Percentiles rank a stretch among this genome's conserved stretches.
Conservation (phyloP, 2,797 vertebrate genomes). For the Psittacula echo region DNA sequence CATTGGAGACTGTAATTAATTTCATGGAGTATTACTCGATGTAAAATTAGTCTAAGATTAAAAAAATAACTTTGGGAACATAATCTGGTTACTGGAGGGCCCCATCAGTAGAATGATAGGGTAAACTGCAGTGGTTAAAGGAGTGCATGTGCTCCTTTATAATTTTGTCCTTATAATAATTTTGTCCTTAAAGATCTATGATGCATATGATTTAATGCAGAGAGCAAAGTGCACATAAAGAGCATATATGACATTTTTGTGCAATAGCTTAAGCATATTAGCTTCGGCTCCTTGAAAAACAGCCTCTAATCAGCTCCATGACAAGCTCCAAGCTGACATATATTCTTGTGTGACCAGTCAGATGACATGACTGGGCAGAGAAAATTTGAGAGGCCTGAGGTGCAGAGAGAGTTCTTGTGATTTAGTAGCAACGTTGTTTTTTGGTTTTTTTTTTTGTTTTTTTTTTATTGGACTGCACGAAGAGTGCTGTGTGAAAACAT, state of each 20-base stretch:
- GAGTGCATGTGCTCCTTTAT: background rate
- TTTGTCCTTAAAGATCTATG: conserved; percentile 45
- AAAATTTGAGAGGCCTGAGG: background rate
- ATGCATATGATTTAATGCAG: conserved; percentile 54
- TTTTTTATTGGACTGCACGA: background rate
- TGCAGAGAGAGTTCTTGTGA: background rate
- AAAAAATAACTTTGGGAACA: background rate
- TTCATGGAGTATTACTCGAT: background rate
- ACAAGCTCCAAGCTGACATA: conserved; percentile 29
- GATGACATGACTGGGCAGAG: conserved; percentile 45
- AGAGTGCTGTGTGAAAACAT: background rate
- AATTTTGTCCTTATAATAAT: conserved; percentile 42
- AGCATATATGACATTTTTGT: conserved; percentile 33
- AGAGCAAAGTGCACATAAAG: conserved; percentile 28
- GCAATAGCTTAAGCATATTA: conserved; percentile 19
- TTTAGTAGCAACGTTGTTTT: background rate
- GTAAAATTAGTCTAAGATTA: background rate
- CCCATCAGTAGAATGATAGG: background rate
- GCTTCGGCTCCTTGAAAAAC: conserved; percentile 5
- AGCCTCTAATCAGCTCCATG: conserved; percentile 18
- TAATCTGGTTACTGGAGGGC: background rate
- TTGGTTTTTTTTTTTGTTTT: background rate
- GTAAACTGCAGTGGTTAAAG: background rate
- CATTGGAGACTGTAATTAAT: background rate
- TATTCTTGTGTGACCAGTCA: conserved; percentile 43